Evolutionary conservation across 2,888 invertebrate genomes (phyloP), one percentile per base, ranked within the genome.

Genomic region (Diarsia dahlii): DNA sequence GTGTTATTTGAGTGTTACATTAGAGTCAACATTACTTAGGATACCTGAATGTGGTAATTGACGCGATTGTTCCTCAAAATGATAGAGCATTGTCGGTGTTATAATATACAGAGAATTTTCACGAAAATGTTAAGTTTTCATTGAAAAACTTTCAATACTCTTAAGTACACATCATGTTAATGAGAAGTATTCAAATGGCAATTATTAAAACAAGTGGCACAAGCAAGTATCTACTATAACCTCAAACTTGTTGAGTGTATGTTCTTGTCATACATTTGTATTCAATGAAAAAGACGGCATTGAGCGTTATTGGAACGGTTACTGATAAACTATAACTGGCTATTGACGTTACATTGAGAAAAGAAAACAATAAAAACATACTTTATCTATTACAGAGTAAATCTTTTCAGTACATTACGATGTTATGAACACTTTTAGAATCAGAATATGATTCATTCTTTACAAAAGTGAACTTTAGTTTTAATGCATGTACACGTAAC

Each of bases 251-350:
- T 18, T 76, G 60, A 28, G 48, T 64, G 48, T 58, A 54, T 54
- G 20, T 69, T 28, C 69, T 45, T 78, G 45, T 69, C 67, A 62
- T 60, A 68, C 63, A 71, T 77, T 28, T 65, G 39, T 67, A 71
- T 73, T 72, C 71, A 78, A 84, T 83, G 73, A 67, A 74, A 81
- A 79, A 80, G 76, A 81, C 76, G 83, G 63, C 84, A 88, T 81
- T 86, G 87, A 77, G 76, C 74, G 70, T 78, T 75, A 77, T 80
- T 83, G 77, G 45, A 75, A 66, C 69, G 63, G 15, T 70, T 62
- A 75, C 70, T 65, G 81, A 84, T 85, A 78, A 81, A 70, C 39
- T 77, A 34, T 69, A 52, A 39, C 39, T 71, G 12, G 13, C 3
- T 34, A 62, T 63, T 34, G 28, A 76, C 54, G 45, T 58, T 80